These are phyloP conservation scores for Montipora cactus DNA, from an alignment of 64 coral and sea anemone genomes.

Conservation along the genomic window DNA sequence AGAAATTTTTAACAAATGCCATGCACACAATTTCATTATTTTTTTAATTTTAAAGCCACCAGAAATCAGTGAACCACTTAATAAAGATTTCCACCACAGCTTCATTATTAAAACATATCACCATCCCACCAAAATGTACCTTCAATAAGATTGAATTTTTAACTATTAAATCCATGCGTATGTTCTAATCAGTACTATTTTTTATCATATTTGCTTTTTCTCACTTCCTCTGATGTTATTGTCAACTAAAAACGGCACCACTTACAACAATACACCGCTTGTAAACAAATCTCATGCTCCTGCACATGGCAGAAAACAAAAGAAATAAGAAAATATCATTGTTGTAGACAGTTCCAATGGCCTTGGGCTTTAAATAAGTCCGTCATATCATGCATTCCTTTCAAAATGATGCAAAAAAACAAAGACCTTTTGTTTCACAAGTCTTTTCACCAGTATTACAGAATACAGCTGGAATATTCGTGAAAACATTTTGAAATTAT, in stretches of 20 bases:
- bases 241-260: neutral
- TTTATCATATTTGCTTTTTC: neutral
- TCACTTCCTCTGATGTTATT: neutral
- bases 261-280: neutral
- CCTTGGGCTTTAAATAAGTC: neutral
- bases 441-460: neutral
- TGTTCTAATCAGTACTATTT: too few species aligned
- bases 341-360: neutral
- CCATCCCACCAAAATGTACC: neutral
- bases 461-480: constrained; percentile 15
- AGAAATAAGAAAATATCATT: neutral
- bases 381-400: neutral
- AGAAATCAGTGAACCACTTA: neutral
- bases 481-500: neutral
- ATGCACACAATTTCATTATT: neutral
- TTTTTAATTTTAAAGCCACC: neutral
- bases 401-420: constrained; percentile 15
- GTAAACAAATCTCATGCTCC: constrained; percentile 4
- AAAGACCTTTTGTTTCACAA: constrained; percentile 10
- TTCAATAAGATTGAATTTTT: neutral
- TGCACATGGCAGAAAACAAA: constrained; percentile 40
- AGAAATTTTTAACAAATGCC: neutral
- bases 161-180: too few species aligned
- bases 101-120: neutral
- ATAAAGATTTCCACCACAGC: neutral